Evolutionary conservation across 2,797 vertebrate genomes (phyloP).

Genomic region (Gambusia yucatana): DNA sequence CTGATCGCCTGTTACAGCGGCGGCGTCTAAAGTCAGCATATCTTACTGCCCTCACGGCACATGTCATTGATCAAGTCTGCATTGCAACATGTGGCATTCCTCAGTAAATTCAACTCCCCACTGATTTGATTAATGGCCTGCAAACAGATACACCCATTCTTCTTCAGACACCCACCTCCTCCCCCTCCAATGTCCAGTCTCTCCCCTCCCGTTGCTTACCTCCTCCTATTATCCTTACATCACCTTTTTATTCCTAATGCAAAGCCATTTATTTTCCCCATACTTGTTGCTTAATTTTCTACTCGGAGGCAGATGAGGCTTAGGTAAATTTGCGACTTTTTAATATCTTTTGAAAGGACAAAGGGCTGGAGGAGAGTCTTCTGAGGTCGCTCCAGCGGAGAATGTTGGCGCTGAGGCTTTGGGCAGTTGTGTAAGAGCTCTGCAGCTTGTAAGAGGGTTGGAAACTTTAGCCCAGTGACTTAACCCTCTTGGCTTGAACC

Average conservation of each 20-base stretch:
- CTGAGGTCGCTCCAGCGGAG: constrained; percentile 15
- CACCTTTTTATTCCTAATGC: constrained; percentile 22
- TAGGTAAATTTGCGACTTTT: not conserved
- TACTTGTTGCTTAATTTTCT: not conserved
- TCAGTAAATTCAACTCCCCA: constrained; percentile 63
- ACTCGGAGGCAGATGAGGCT: not conserved
- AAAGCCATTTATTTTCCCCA: constrained; percentile 11
- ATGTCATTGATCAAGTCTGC: constrained; percentile 68
- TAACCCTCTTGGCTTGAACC: constrained; percentile 71
- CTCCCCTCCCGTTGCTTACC: constrained; percentile 22
- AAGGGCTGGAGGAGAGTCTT: constrained; percentile 15
- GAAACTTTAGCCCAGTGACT: constrained; percentile 78
- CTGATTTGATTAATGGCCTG: constrained; percentile 69
- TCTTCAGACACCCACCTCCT: constrained; percentile 47
- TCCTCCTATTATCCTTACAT: constrained; percentile 30
- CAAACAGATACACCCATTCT: constrained; percentile 67
- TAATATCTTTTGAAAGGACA: constrained; percentile 14
- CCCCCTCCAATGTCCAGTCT: constrained; percentile 43
- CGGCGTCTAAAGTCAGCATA: constrained; percentile 25
- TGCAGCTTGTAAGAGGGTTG: constrained; percentile 56
- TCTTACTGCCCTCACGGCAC: constrained; percentile 51
- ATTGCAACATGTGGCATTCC: constrained; percentile 72
- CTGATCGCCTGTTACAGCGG: constrained; percentile 21
- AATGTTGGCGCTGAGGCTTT: constrained; percentile 34
- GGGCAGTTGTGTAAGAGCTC: constrained; percentile 58